phyloP scores from a whole-genome alignment of 2,888 invertebrate genomes.

The Caenorhabditis angaria region DNA sequence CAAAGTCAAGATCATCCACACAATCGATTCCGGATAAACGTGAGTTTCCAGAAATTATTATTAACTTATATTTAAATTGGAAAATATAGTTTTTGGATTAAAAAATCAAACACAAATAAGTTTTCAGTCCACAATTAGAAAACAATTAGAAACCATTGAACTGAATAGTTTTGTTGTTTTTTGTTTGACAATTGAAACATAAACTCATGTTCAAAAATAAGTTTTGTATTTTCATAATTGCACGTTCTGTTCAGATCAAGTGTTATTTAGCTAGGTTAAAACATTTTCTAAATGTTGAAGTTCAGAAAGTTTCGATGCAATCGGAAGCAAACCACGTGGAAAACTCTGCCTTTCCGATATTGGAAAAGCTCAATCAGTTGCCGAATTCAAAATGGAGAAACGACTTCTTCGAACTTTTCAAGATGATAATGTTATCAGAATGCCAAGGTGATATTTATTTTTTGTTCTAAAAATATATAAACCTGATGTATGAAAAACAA shows the following conservation, averaged over 20 bases:
- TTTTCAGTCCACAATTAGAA: no score
- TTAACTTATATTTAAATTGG: no score
- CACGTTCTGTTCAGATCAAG: no score
- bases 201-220: no score
- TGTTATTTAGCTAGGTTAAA: not conserved
- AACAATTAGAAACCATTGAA: no score
- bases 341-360: constrained; percentile 44
- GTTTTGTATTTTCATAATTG: not conserved
- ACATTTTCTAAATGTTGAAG: no score
- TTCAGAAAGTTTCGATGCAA: constrained; percentile 47
- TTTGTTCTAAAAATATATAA: not conserved
- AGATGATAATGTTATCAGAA: constrained; percentile 52
- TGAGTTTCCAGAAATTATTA: constrained; percentile 16
- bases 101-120: no score
- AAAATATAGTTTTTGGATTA: no score
- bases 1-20: constrained; percentile 35
- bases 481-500: not conserved
- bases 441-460: constrained; percentile 42
- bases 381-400: constrained; percentile 51
- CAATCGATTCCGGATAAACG: constrained; percentile 42
- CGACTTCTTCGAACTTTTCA: constrained; percentile 49
- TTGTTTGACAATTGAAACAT: no score
- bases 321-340: constrained; percentile 28
- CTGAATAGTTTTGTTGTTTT: no score
- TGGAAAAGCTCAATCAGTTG: constrained; percentile 49